A percentile compares a stretch with the other conserved stretches of the same genome.
These are phyloP conservation scores for Zosterops japonicus DNA, from an alignment of 2,113 vertebrate species.

Conservation along the genomic window DNA sequence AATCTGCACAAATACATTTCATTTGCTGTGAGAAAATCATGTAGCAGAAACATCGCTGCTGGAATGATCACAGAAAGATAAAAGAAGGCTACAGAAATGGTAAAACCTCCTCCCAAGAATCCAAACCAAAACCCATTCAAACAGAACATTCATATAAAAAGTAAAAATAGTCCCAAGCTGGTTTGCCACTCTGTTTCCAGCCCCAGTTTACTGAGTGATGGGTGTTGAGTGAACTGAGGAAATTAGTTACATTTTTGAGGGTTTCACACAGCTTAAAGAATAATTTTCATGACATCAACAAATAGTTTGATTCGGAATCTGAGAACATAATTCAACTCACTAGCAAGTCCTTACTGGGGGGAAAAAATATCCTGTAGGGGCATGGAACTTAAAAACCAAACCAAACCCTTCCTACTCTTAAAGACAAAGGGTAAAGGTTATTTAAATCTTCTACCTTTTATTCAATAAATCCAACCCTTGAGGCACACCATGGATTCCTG, in stretches of 20 bases:
- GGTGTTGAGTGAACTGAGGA: conserved; percentile 5
- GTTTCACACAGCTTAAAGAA: conserved; percentile 16
- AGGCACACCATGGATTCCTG: not conserved
- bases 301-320: not conserved
- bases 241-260: conserved; percentile 36
- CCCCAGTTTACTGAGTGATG: not conserved
- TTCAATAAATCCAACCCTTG: not conserved
- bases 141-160: not conserved
- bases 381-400: not conserved
- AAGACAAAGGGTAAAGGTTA: not conserved
- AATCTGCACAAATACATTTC: not conserved
- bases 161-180: not conserved
- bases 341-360: not conserved
- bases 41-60: not conserved
- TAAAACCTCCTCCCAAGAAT: not conserved
- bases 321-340: not conserved
- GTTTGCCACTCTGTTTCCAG: not conserved
- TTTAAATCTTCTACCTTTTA: not conserved
- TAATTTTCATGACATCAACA: conserved; percentile 2
- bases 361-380: not conserved
- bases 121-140: not conserved
- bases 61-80: not conserved
- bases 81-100: not conserved
- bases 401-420: not conserved
- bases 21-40: not conserved